Evolutionary conservation across 2,113 vertebrate species (phyloP), one percentile per base, ranked within the genome.

Genomic region (Clarias magur): DNA sequence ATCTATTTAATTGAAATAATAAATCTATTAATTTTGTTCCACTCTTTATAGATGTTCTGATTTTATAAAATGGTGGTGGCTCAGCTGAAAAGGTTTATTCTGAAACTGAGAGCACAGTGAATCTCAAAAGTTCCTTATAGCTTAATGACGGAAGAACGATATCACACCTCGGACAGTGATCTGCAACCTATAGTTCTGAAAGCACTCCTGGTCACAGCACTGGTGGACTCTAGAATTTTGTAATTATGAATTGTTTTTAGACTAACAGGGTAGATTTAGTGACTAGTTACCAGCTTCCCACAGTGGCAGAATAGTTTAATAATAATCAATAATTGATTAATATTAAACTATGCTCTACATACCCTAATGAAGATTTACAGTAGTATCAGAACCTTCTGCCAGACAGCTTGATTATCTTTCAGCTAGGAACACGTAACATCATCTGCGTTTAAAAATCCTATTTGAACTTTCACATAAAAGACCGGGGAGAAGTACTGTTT

Each of bases 341-440:
- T 73, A 12, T 38, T 73, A 42, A 19, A 11, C 27, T 1, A 2
- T 5, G 30, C 67, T 70, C 30, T 70, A 15, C 27, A 70, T 0
- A 5, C 13, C n/a, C 27, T 30, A 68, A 59, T 81, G 23, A 78
- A 60, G 72, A 79, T 88, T 86, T 56, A 27, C 80, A 79, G 67
- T 30, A 57, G 19, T 62, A 59, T 85, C 85, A 89, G 30, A 89
- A 85, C 70, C 59, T 27, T 34, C 9, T 73, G 65, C 57, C 72
- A 34, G 38, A 89, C 85, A 87, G 83, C 82, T 79, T 90, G 85
- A 30, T 57, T 48, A 70, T 68, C 17, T 84, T 27, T 23, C 12
- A 56, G 19, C 17, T 57, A 70, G 15, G 13, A 48, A n/a, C n/a
- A 83, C 68, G 48, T 38, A 68, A 30, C 81, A 30, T 30, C n/a